These are phyloP conservation scores for Monochamus alternatus DNA, from an alignment of 2,888 invertebrate genomes.

Conservation along the genomic window DNA sequence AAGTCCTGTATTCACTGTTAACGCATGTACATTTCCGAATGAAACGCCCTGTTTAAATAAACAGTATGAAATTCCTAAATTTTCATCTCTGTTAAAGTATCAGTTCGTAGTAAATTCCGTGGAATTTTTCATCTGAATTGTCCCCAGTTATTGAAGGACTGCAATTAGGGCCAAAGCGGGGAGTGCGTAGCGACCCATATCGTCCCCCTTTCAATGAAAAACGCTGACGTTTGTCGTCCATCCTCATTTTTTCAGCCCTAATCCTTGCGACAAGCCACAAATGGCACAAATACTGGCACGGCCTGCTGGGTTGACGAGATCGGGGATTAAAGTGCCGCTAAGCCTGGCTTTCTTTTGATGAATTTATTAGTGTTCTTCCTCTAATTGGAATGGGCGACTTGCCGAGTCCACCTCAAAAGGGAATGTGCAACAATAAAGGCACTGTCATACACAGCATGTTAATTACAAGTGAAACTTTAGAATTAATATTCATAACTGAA, in stretches of 20 bases:
- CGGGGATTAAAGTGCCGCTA: conserved; percentile 1
- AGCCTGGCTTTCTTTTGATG: conserved; percentile 7
- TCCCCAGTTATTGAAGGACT: background rate
- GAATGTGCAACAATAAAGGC: too few species aligned
- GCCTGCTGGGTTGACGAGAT: conserved; percentile 5
- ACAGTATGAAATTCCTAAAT: too few species aligned
- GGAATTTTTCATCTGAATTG: background rate
- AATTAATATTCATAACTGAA: too few species aligned
- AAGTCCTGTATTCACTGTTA: too few species aligned
- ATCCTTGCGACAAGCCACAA: background rate
- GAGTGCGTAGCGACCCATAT: background rate
- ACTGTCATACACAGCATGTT: too few species aligned
- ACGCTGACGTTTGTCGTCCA: background rate
- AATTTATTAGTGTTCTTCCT: conserved; percentile 3
- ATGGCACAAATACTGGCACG: background rate
- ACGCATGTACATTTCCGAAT: too few species aligned
- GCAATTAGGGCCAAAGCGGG: background rate
- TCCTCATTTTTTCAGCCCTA: background rate
- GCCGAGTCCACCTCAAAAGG: background rate
- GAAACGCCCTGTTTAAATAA: too few species aligned
- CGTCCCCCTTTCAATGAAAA: background rate
- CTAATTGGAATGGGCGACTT: conserved; percentile 8
- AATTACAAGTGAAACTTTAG: too few species aligned
- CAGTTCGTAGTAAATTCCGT: too few species aligned
- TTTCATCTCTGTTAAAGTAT: too few species aligned